A percentile compares a stretch with the other conserved stretches of the same genome.
Conservation (phyloP, 2,888 invertebrate genomes). For the Ichneumon xanthorius region DNA sequence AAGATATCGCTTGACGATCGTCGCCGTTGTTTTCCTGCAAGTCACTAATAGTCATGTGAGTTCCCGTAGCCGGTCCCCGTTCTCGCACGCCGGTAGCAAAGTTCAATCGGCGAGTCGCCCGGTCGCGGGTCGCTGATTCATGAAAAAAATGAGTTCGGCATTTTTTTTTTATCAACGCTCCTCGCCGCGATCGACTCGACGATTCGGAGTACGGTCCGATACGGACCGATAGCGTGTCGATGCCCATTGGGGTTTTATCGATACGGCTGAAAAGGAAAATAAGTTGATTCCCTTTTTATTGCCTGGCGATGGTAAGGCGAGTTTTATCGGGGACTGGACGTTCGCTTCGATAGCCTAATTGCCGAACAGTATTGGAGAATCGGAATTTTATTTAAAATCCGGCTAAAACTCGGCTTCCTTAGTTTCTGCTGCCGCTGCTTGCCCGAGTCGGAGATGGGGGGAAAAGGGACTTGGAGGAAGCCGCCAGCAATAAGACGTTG, state of each 20-base stretch:
- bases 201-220: not conserved
- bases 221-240: not conserved
- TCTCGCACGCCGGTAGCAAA: conserved; percentile 26
- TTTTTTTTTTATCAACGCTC: not conserved
- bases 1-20: conserved; percentile 56
- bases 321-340: conserved; percentile 16
- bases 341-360: conserved; percentile 13
- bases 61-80: conserved; percentile 31
- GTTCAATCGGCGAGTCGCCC: conserved; percentile 31
- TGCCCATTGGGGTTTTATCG: not conserved
- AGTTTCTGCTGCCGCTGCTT: conserved; percentile 29
- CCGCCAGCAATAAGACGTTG: conserved; percentile 65
- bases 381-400: conserved; percentile 38
- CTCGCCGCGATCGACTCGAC: not conserved
- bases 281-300: not conserved
- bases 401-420: conserved; percentile 33
- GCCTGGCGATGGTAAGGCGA: not conserved
- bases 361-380: conserved; percentile 6
- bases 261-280: not conserved
- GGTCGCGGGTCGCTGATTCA: not conserved
- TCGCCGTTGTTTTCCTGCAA: conserved; percentile 59
- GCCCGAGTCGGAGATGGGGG: not conserved
- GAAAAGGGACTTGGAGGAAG: conserved; percentile 23
- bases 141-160: not conserved
- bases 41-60: conserved; percentile 48